These are phyloP conservation scores for Falco rusticolus DNA, from an alignment of 2,797 vertebrate genomes.

Conservation along the genomic window DNA sequence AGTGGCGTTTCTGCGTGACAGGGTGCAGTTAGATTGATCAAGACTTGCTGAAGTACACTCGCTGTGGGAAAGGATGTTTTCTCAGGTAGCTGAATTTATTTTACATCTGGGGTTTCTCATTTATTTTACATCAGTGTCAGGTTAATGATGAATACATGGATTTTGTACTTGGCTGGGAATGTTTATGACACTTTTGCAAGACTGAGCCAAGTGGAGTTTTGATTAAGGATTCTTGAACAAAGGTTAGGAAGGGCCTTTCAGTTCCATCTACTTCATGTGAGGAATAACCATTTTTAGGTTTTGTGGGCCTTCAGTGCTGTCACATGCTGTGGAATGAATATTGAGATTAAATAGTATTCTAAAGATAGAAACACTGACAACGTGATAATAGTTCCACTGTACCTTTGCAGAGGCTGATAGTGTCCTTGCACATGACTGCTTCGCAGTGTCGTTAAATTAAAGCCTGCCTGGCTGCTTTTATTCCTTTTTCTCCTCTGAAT, in stretches of 20 bases:
- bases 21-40: neutral
- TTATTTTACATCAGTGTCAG: neutral
- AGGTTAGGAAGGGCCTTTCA: neutral
- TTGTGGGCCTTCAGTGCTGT: neutral
- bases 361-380: conserved; percentile 47
- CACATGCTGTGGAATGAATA: neutral
- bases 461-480: neutral
- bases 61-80: neutral
- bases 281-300: neutral
- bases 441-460: neutral
- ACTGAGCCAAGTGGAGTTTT: neutral
- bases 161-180: neutral
- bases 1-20: neutral
- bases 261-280: neutral
- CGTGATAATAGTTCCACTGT: neutral
- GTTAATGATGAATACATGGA: neutral
- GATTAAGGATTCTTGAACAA: neutral
- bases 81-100: neutral
- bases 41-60: neutral
- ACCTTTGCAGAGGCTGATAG: conserved; percentile 16
- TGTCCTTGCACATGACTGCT: conserved; percentile 14
- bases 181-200: neutral
- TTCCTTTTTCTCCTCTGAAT: conserved; percentile 6
- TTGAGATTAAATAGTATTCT: conserved; percentile 51
- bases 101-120: neutral